Percentiles rank a stretch among this genome's conserved stretches.
These are phyloP conservation scores for Zaprionus camerounensis DNA, from an alignment of 1,140 invertebrate species.

Conservation along the genomic window DNA sequence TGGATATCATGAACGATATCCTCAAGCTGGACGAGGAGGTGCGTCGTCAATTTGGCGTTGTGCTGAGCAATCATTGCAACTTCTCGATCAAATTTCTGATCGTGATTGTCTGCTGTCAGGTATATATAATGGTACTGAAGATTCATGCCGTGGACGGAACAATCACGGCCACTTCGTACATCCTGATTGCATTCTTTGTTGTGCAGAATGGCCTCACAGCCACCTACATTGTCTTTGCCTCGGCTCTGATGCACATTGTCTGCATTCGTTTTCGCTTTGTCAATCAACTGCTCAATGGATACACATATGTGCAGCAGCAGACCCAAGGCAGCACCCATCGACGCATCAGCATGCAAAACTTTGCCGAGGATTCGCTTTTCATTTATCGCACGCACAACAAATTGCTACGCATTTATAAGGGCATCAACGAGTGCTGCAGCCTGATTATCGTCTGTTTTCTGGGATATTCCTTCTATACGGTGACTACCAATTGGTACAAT, in stretches of 20 bases:
- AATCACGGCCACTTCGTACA: constrained; percentile 65
- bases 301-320: constrained; percentile 63
- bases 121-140: constrained; percentile 69
- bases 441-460: constrained; percentile 76
- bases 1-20: constrained; percentile 77
- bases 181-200: constrained; percentile 72
- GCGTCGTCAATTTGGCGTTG: constrained; percentile 51
- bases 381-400: constrained; percentile 80
- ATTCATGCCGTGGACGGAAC: constrained; percentile 44
- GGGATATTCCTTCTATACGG: constrained; percentile 82
- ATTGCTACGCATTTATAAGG: constrained; percentile 72
- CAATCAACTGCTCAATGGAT: constrained; percentile 66
- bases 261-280: constrained; percentile 70
- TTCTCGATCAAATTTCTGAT: constrained; percentile 73
- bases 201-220: constrained; percentile 71
- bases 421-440: constrained; percentile 78
- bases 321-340: neutral
- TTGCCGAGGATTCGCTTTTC: constrained; percentile 76
- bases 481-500: constrained; percentile 81
- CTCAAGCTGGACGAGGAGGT: constrained; percentile 74
- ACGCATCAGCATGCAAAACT: constrained; percentile 59
- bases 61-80: constrained; percentile 59
- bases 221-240: constrained; percentile 75
- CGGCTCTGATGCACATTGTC: constrained; percentile 68
- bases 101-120: constrained; percentile 64